These are phyloP conservation scores for Colostygia pectinataria DNA, from an alignment of 2,888 invertebrate genomes.

Conservation along the genomic window DNA sequence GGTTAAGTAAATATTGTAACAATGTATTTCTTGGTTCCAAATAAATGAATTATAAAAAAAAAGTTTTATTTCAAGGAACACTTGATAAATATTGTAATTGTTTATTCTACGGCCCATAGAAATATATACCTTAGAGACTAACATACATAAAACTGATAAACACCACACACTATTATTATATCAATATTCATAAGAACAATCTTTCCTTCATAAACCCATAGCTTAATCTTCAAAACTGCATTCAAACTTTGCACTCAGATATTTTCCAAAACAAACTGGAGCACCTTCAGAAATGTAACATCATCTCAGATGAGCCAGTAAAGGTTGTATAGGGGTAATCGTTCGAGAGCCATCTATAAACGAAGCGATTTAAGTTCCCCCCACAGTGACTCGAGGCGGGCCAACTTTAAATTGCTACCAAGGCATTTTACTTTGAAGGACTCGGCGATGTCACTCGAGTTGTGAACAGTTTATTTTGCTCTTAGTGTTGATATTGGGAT, in stretches of 20 bases:
- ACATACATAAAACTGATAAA: too few species aligned
- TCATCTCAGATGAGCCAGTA: constrained; percentile 60
- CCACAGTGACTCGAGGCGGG: constrained; percentile 64
- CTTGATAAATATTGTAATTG: too few species aligned
- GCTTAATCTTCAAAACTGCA: constrained; percentile 2
- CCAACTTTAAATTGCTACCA: constrained; percentile 79
- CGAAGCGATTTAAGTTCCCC: constrained; percentile 79
- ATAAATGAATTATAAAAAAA: too few species aligned
- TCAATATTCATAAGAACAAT: neutral
- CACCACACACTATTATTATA: too few species aligned
- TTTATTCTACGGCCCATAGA: too few species aligned
- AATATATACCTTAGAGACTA: too few species aligned
- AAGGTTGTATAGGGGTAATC: constrained; percentile 74
- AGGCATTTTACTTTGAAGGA: constrained; percentile 69
- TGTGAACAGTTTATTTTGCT: constrained; percentile 42
- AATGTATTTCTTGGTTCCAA: too few species aligned
- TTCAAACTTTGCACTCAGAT: constrained; percentile 12
- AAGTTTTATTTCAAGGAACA: too few species aligned
- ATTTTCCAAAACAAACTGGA: constrained; percentile 37
- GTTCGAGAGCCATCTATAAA: constrained; percentile 77
- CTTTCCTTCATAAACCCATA: neutral
- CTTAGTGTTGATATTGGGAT: constrained; percentile 30
- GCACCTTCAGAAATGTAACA: constrained; percentile 36
- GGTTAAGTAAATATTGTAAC: too few species aligned
- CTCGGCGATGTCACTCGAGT: constrained; percentile 41